Evolutionary conservation across 2,797 vertebrate genomes (phyloP).

Genomic region (Selene dorsalis): DNA sequence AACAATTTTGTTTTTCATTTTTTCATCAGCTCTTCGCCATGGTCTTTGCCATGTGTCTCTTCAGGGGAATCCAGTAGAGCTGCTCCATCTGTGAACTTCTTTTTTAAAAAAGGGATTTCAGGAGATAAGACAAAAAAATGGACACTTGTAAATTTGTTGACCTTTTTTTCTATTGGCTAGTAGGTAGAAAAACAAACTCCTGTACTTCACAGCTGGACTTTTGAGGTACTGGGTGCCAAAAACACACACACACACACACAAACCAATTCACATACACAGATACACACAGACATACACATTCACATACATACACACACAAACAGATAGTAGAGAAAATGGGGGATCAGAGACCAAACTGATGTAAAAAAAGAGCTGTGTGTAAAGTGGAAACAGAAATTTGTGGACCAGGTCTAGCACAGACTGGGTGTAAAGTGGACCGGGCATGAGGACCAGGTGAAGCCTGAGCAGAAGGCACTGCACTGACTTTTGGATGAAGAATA

Average conservation of each 20-base stretch:
- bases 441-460: slow-evolving; percentile 72
- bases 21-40: slow-evolving; percentile 92
- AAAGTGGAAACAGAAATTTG: slow-evolving; percentile 66
- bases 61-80: slow-evolving; percentile 93
- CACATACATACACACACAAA: slow-evolving; percentile 47
- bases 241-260: slow-evolving; percentile 46
- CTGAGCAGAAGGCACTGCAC: slow-evolving; percentile 84
- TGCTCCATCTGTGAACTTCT: slow-evolving; percentile 64
- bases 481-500: slow-evolving; percentile 89
- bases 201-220: slow-evolving; percentile 93
- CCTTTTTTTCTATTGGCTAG: slow-evolving; percentile 84
- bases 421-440: slow-evolving; percentile 65
- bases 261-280: slow-evolving; percentile 22
- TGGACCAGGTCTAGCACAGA: slow-evolving; percentile 79
- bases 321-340: slow-evolving; percentile 38
- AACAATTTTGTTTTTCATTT: neutral
- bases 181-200: slow-evolving; percentile 76
- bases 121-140: slow-evolving; percentile 70
- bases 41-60: slow-evolving; percentile 98
- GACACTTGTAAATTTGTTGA: slow-evolving; percentile 81
- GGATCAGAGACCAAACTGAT: slow-evolving; percentile 69
- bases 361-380: slow-evolving; percentile 74
- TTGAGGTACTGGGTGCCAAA: slow-evolving; percentile 85
- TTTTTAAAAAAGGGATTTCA: slow-evolving; percentile 77
- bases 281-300: slow-evolving; percentile 40